Base-by-base conservation (phyloP, 1,140 invertebrate genomes). In the Drosophila quadrilineata region DNA sequence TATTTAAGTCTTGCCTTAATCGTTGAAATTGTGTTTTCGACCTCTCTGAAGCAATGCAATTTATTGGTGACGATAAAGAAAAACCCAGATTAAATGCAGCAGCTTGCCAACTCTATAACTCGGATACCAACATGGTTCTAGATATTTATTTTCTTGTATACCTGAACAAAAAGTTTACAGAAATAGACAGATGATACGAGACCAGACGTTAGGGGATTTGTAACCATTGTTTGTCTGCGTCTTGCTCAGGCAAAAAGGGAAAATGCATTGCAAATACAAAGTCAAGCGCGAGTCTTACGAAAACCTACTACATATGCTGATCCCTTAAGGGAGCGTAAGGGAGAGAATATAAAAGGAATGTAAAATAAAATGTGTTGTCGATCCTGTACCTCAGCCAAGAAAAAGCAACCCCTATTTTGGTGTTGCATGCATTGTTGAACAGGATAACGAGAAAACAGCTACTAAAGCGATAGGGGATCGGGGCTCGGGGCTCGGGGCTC, bases 251-350 rank as follows among this genome's bases (percentile, higher is more conserved):
- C n/a, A n/a, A n/a, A n/a, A 49, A 62, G 49, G 50, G 43, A 60
- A 75, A 65, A 65, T 85, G 79, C 79, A 85, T 50, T 77, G 74
- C 77, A 62, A 84, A 84, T 84, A 70, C 50, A 77, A 79, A n/a
- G n/a, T n/a, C n/a, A n/a, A n/a, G n/a, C 10, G 29, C 19, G 3
- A 29, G 59, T 72, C 76, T 72, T 49, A 82, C 84, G 77, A 73
- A 65, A 43, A 29, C 26, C n/a, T n/a, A n/a, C n/a, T n/a, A n/a
- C n/a, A n/a, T n/a, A n/a, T n/a, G n/a, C n/a, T n/a, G 36, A 48
- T 38, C 40, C 48, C 22, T 19, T 33, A 28, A 35, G 6, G 9
- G 40, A 29, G 48, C 9, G 28, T 2, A 22, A 22, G 54, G 6
- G 35, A 31, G 12, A 17, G 35, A 26, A 6, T 2, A 16, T 10